These are phyloP conservation scores for Sebastes itinus DNA, from an alignment of 2,797 vertebrate genomes.

Conservation along the genomic window DNA sequence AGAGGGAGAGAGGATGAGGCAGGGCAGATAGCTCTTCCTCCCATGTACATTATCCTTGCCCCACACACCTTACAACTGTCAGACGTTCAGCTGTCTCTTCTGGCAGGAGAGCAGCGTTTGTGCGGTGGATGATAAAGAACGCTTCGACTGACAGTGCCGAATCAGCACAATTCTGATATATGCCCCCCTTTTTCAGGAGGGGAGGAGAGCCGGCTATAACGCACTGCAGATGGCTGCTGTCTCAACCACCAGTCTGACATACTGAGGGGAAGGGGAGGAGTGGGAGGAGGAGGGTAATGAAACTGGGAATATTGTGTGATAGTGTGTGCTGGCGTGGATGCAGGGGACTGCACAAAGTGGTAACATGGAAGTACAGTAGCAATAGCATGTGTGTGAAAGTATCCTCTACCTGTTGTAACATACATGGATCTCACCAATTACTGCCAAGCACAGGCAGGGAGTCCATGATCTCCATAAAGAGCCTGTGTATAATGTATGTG, in stretches of 20 bases:
- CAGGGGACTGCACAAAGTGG: slow-evolving; percentile 15
- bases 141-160: slow-evolving; percentile 63
- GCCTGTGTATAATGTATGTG: neutral
- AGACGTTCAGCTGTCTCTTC: slow-evolving; percentile 47
- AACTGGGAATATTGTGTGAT: slow-evolving; percentile 34
- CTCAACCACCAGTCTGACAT: slow-evolving; percentile 77
- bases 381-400: neutral
- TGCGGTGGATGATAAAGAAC: slow-evolving; percentile 67
- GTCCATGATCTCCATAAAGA: neutral
- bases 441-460: neutral
- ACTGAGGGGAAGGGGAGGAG: slow-evolving; percentile 25
- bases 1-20: neutral
- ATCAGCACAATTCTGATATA: slow-evolving; percentile 82
- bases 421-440: neutral
- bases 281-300: slow-evolving; percentile 47
- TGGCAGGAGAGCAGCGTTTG: slow-evolving; percentile 46
- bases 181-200: slow-evolving; percentile 60
- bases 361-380: neutral
- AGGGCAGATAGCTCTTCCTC: slow-evolving; percentile 2
- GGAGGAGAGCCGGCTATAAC: slow-evolving; percentile 73
- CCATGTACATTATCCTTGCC: slow-evolving; percentile 24
- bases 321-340: slow-evolving; percentile 18
- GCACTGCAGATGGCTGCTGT: slow-evolving; percentile 86
- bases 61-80: slow-evolving; percentile 52
- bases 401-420: slow-evolving; percentile 21